Evolutionary conservation across 2,888 invertebrate species (phyloP).

Genomic region (Macrosiphum euphorbiae): DNA sequence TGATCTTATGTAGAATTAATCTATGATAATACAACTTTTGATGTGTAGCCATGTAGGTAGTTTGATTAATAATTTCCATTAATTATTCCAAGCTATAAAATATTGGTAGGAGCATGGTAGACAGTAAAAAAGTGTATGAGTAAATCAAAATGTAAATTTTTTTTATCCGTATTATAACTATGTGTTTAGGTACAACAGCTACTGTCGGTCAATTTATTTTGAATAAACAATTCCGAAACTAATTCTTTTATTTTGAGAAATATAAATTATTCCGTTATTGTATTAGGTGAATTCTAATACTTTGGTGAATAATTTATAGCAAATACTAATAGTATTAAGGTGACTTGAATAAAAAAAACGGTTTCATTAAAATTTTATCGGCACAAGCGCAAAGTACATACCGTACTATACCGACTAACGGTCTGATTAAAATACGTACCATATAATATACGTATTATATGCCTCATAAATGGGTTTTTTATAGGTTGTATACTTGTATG

Average conservation of each 20-base stretch:
- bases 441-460: slow-evolving; percentile 14
- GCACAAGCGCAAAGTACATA: neutral
- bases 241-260: too few relatives aligned
- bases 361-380: slow-evolving; percentile 29
- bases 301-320: neutral
- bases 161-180: too few relatives aligned
- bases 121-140: neutral
- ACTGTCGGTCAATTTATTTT: neutral
- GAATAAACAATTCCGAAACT: neutral
- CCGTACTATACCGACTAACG: neutral
- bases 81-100: too few relatives aligned
- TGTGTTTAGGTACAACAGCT: too few relatives aligned
- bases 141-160: too few relatives aligned
- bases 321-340: neutral
- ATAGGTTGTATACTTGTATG: slow-evolving; percentile 6
- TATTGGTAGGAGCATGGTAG: too few relatives aligned
- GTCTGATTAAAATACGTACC: slow-evolving; percentile 26
- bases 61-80: neutral
- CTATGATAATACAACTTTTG: neutral
- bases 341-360: neutral
- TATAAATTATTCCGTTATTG: neutral
- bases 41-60: neutral
- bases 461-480: slow-evolving; percentile 19
- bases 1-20: neutral
- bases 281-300: neutral